Evolutionary conservation across 1,140 invertebrate genomes (phyloP).

Genomic region (Solenopsis fugax): DNA sequence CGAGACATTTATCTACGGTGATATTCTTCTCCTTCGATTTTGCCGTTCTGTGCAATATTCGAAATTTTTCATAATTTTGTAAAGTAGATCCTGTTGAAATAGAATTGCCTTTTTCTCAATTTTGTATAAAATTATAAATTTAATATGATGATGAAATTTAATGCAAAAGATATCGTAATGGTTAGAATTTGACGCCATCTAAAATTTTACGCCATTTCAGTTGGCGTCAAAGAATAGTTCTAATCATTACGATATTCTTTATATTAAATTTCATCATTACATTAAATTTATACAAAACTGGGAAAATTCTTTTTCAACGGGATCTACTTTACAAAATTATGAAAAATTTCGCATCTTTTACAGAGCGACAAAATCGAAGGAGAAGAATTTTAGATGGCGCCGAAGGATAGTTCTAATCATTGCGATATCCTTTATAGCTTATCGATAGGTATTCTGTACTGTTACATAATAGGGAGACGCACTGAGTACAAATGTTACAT

Average conservation of each 20-base stretch:
- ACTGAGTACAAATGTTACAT: constrained; percentile 12
- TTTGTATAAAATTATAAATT: constrained; percentile 4
- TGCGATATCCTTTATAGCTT: not conserved
- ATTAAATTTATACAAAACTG: too few relatives aligned
- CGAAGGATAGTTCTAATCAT: not conserved
- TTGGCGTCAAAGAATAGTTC: too few relatives aligned
- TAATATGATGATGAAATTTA: not conserved
- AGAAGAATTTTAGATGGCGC: too few relatives aligned
- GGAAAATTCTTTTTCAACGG: too few relatives aligned
- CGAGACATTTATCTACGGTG: not conserved
- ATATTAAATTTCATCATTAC: too few relatives aligned
- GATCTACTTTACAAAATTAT: too few relatives aligned
- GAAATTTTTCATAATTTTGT: constrained; percentile 2
- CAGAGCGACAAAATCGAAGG: too few relatives aligned
- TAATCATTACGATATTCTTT: too few relatives aligned
- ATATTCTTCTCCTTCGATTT: not conserved
- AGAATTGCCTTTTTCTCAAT: not conserved
- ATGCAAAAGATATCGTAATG: too few relatives aligned
- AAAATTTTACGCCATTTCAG: too few relatives aligned
- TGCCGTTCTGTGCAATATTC: not conserved
- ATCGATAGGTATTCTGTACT: constrained; percentile 10
- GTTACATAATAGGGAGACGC: not conserved
- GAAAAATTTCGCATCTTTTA: too few relatives aligned
- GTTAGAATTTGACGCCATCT: too few relatives aligned
- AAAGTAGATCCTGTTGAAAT: not conserved